Evolutionary conservation across 2,797 vertebrate genomes (phyloP).

Genomic region (Yasuhikotakia modesta): DNA sequence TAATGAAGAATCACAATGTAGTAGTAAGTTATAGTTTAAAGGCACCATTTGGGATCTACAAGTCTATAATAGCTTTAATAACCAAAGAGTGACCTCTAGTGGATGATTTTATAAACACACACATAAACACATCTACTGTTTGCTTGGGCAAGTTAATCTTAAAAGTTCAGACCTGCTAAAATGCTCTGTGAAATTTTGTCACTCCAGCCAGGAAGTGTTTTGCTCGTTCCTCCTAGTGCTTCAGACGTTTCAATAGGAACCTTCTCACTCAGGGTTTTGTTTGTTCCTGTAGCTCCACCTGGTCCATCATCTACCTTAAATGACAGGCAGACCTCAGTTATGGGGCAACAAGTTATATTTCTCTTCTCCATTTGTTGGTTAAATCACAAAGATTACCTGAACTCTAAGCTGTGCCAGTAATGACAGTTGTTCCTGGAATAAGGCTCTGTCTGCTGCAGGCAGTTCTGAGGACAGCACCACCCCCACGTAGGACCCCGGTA

Average conservation of each 20-base stretch:
- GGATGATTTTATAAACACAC: constrained; percentile 24
- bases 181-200: constrained; percentile 92
- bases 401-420: constrained; percentile 87
- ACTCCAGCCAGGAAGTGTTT: constrained; percentile 88
- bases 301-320: constrained; percentile 77
- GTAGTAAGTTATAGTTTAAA: not conserved
- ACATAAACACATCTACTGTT: no score
- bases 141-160: not conserved
- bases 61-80: no score
- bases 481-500: constrained; percentile 85
- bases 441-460: constrained; percentile 78
- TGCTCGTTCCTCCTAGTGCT: constrained; percentile 63
- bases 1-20: not conserved
- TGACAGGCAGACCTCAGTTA: not conserved
- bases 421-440: constrained; percentile 86
- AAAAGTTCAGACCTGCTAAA: constrained; percentile 78
- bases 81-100: constrained; percentile 55
- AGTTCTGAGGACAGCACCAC: constrained; percentile 91
- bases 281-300: constrained; percentile 71
- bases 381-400: constrained; percentile 77
- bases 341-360: not conserved
- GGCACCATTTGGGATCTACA: not conserved
- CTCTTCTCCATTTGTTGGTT: not conserved
- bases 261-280: constrained; percentile 81
- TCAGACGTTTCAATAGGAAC: constrained; percentile 69